Evolutionary conservation across 1,140 invertebrate species (phyloP).

Genomic region (Temnothorax curvispinosus): DNA sequence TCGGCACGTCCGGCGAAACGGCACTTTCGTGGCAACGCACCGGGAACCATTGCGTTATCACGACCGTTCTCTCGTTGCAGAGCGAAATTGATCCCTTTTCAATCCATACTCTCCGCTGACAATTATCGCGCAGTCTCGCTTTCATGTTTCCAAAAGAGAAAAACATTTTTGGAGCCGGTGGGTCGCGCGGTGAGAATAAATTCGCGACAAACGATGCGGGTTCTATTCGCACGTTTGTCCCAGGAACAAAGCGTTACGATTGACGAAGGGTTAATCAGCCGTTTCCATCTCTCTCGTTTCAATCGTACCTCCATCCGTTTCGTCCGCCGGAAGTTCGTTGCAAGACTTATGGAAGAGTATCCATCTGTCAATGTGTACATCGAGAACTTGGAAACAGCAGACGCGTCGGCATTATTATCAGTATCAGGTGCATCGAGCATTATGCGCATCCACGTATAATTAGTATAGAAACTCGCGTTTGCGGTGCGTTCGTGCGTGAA

Average conservation of each 20-base stretch:
- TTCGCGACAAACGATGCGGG: neutral
- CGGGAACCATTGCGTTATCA: neutral
- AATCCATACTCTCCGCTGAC: neutral
- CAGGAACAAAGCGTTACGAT: neutral
- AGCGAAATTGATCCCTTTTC: slow-evolving; percentile 10
- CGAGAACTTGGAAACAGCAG: slow-evolving; percentile 24
- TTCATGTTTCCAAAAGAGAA: neutral
- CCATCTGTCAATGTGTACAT: neutral
- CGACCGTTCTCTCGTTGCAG: neutral
- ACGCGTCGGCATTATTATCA: slow-evolving; percentile 41
- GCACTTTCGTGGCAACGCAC: neutral
- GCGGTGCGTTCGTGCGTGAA: slow-evolving; percentile 40
- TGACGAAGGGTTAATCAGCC: neutral
- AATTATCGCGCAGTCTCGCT: neutral
- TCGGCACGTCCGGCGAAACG: slow-evolving; percentile 26
- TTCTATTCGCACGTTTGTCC: neutral
- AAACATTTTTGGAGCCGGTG: neutral
- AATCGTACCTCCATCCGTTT: neutral
- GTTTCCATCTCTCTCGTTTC: slow-evolving; percentile 5
- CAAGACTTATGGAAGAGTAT: slow-evolving; percentile 31
- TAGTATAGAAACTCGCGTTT: slow-evolving; percentile 44
- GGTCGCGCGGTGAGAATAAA: neutral
- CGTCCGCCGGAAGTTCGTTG: slow-evolving; percentile 15
- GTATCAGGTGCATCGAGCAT: slow-evolving; percentile 46
- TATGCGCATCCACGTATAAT: slow-evolving; percentile 51